Conservation (phyloP, 2,888 invertebrate genomes). For the Endomychus coccineus region DNA sequence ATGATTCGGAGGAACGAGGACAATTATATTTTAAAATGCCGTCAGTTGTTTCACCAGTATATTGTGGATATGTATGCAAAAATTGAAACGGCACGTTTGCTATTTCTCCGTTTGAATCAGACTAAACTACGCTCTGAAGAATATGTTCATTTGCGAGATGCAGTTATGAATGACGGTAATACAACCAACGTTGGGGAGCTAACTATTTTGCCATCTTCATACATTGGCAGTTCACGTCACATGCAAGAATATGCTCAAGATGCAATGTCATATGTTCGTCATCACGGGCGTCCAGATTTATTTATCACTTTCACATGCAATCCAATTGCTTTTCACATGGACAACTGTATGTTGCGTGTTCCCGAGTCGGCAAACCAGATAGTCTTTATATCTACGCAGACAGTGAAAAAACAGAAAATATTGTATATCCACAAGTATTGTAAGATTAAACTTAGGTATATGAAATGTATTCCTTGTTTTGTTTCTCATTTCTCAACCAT, state of each 20-base stretch:
- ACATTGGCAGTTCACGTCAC: conserved; percentile 31
- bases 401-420: too few species aligned
- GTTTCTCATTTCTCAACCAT: too few species aligned
- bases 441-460: too few species aligned
- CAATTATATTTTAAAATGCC: conserved; percentile 29
- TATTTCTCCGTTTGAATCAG: conserved; percentile 32
- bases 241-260: conserved; percentile 33
- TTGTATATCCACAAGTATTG: too few species aligned
- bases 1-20: conserved; percentile 14
- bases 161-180: conserved; percentile 26
- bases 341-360: too few species aligned
- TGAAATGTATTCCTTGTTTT: too few species aligned
- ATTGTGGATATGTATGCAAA: conserved; percentile 39
- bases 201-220: conserved; percentile 28
- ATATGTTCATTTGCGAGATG: conserved; percentile 36
- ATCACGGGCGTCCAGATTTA: conserved; percentile 32
- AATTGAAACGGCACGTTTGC: conserved; percentile 35
- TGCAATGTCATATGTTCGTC: conserved; percentile 32
- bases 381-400: too few species aligned
- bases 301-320: conserved; percentile 35
- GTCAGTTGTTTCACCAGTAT: conserved; percentile 33
- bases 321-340: too few species aligned
- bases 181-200: conserved; percentile 21
- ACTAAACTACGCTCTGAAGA: conserved; percentile 31
- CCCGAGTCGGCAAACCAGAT: too few species aligned